Base-by-base conservation (phyloP, 2,797 vertebrate species). In the Leptoclinus maculatus region DNA sequence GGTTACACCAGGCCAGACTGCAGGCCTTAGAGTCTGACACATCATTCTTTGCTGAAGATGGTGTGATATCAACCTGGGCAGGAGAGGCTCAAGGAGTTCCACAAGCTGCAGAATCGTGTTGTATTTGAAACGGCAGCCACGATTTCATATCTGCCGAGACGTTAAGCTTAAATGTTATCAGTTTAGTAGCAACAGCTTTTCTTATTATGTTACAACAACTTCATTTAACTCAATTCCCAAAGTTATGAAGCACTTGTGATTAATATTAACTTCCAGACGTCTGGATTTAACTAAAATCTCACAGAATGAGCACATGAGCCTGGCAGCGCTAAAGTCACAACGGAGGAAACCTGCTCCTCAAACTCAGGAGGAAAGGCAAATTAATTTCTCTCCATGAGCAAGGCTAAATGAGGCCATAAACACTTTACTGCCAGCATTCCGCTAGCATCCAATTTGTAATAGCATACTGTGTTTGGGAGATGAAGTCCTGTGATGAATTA, bases 401-500 rank as follows among this genome's bases (percentile, higher is more conserved):
- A 49, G 56, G 58, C 69, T 79, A 79, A 86, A 87, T 76, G 72
- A 83, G 85, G 74, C 79, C 73, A 73, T 60, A 68, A 86, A 80
- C 73, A 74, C 69, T 66, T 80, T 36, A 78, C 68, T 68, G 81
- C 77, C 78, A 72, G 78, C 62, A 32, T 69, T 85, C 45, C 79
- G 67, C 51, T 0, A 66, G 68, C 84, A 72, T 87, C 78, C 77
- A 65, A 85, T 85, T 75, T 89, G 73, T 71, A 76, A 78, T 56
- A 74, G 66, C 78, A 76, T 47, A 75, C 87, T 87, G 82, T 41
- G 83, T 76, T 77, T 58, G 66, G 65, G 45, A 82, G 85, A 89
- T 83, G 84, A 79, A 78, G 74, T 76, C 65, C 56, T 79, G 71
- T 71, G 56, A 84, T 76, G 75, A 84, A 80, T 80, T 87, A 79